A percentile compares a stretch with the other conserved stretches of the same genome.
These are phyloP conservation scores for Julus scanicus DNA, from an alignment of 2,888 invertebrate species.

Conservation along the genomic window DNA sequence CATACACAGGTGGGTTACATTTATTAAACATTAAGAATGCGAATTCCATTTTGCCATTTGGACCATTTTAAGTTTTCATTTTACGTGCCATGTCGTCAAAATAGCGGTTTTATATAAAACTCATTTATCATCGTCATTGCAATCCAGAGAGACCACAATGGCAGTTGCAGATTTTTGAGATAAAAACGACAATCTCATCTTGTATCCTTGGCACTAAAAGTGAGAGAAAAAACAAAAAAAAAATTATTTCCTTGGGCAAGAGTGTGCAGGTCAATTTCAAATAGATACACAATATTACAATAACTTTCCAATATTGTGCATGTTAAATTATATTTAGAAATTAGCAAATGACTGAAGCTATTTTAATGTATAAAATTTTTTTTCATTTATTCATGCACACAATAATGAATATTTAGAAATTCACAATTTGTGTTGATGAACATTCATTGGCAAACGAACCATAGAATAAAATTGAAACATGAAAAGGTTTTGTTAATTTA, in stretches of 20 bases:
- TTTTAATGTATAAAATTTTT: background rate
- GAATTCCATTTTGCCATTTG: background rate
- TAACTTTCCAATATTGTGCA: background rate
- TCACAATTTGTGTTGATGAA: too few relatives aligned
- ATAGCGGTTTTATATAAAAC: slow-evolving; percentile 29
- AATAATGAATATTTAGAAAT: too few relatives aligned
- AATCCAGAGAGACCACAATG: slow-evolving; percentile 38
- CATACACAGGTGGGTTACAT: background rate
- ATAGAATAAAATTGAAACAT: too few relatives aligned
- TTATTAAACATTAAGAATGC: background rate
- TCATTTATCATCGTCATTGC: slow-evolving; percentile 34
- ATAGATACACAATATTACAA: background rate
- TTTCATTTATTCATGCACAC: too few relatives aligned
- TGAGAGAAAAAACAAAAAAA: background rate
- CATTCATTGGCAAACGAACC: too few relatives aligned
- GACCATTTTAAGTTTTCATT: background rate
- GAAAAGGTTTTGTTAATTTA: too few relatives aligned
- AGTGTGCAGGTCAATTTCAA: background rate
- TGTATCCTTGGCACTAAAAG: background rate
- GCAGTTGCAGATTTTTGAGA: slow-evolving; percentile 44
- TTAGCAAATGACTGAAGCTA: too few relatives aligned
- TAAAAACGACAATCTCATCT: slow-evolving; percentile 31
- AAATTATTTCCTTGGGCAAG: background rate
- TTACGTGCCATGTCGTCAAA: slow-evolving; percentile 38
- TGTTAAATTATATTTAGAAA: too few relatives aligned